A percentile compares a stretch with the other conserved stretches of the same genome.
These are phyloP conservation scores for Pelosia muscerda DNA, from an alignment of 2,888 invertebrate genomes.

Conservation along the genomic window DNA sequence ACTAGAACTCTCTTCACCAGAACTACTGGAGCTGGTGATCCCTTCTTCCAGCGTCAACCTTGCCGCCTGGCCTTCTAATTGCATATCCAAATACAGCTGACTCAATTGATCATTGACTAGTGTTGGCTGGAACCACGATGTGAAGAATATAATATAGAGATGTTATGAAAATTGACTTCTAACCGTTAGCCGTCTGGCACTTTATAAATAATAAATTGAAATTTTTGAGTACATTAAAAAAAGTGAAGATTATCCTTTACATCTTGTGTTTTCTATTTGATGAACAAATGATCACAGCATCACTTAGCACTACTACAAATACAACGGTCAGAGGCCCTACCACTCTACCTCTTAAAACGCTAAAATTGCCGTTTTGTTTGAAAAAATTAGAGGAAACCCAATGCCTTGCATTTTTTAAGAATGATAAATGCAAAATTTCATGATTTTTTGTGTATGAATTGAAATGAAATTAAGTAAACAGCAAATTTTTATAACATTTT, in stretches of 20 bases:
- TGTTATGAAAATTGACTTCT: neutral
- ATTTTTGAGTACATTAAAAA: neutral
- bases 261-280: neutral
- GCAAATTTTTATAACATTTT: no score
- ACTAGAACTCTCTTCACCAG: conserved; percentile 69
- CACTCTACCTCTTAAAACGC: no score
- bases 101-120: conserved; percentile 91
- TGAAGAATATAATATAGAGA: neutral
- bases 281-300: neutral
- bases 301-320: neutral
- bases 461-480: no score
- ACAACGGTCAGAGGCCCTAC: no score
- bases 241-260: neutral
- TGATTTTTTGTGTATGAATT: no score
- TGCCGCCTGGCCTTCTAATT: conserved; percentile 87
- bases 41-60: conserved; percentile 89
- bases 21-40: conserved; percentile 85
- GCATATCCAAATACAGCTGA: conserved; percentile 90
- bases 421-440: no score
- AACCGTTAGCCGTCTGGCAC: neutral
- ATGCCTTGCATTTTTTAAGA: no score
- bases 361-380: no score
- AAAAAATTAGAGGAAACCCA: no score
- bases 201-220: neutral
- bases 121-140: conserved; percentile 83